These are phyloP conservation scores for Urechis unicinctus DNA, from an alignment of 2,888 invertebrate species.

Conservation along the genomic window DNA sequence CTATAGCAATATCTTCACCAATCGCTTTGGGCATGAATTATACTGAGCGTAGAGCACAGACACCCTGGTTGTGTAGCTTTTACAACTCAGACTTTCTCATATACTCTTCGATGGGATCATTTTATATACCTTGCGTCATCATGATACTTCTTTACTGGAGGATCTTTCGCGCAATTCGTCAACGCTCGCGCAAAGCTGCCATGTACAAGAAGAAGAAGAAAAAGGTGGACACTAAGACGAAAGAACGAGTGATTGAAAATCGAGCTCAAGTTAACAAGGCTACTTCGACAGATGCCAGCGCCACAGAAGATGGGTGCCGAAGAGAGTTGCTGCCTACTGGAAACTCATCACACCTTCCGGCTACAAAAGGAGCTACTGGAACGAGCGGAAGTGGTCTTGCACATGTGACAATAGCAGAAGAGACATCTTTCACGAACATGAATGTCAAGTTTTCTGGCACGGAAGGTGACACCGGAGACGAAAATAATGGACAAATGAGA, in stretches of 20 bases:
- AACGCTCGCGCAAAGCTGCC: slow-evolving; percentile 32
- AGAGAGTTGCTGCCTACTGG: slow-evolving; percentile 10
- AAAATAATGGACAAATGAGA: background rate
- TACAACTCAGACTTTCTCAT: slow-evolving; percentile 97
- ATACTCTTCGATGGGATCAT: slow-evolving; percentile 94
- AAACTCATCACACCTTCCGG: background rate
- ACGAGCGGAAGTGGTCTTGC: background rate
- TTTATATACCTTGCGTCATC: slow-evolving; percentile 94
- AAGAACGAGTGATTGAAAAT: slow-evolving; percentile 43
- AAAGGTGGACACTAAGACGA: slow-evolving; percentile 31
- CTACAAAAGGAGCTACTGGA: background rate
- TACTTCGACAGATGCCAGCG: slow-evolving; percentile 9
- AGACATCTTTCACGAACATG: slow-evolving; percentile 37
- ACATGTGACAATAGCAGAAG: slow-evolving; percentile 12
- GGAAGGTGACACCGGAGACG: slow-evolving; percentile 29
- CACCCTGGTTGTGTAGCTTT: slow-evolving; percentile 64
- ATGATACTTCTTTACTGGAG: slow-evolving; percentile 97
- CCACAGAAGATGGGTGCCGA: slow-evolving; percentile 10
- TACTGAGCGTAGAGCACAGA: slow-evolving; percentile 17
- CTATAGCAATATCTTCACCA: slow-evolving; percentile 89
- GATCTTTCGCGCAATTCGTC: slow-evolving; percentile 80
- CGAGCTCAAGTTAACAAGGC: slow-evolving; percentile 18
- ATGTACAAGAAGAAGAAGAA: slow-evolving; percentile 19
- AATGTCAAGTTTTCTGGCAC: slow-evolving; percentile 34
- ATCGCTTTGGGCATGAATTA: slow-evolving; percentile 88